Conservation (phyloP, 2,113 vertebrate genomes). For the Passer montanus region DNA sequence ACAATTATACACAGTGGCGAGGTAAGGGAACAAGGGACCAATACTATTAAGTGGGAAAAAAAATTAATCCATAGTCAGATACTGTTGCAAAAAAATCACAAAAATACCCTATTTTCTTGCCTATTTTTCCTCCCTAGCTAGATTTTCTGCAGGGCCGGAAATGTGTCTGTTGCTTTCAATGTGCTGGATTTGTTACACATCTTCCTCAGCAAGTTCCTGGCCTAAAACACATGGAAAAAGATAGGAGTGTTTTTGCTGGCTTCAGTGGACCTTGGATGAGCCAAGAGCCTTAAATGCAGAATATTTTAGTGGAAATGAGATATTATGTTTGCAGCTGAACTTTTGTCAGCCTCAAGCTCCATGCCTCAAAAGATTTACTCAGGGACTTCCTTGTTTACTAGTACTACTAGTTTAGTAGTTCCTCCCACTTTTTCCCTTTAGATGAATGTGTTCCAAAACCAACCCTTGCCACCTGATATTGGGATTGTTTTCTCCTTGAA, state of each 20-base stretch:
- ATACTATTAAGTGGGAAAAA: neutral
- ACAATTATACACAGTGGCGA: neutral
- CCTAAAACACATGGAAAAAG: conserved; percentile 38
- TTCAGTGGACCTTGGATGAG: neutral
- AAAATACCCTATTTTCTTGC: neutral
- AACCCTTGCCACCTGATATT: neutral
- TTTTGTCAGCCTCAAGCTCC: neutral
- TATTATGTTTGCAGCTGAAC: conserved; percentile 10
- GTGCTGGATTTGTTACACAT: neutral
- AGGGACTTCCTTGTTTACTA: conserved; percentile 38
- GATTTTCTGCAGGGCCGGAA: neutral
- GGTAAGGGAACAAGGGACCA: neutral
- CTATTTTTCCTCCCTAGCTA: neutral
- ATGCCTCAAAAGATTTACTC: conserved; percentile 28
- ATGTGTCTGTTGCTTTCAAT: neutral
- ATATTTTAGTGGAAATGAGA: conserved; percentile 39
- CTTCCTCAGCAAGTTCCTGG: conserved; percentile 52
- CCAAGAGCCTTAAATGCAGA: conserved; percentile 31
- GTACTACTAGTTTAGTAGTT: neutral
- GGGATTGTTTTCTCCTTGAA: neutral
- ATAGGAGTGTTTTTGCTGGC: conserved; percentile 59
- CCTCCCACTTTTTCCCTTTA: neutral
- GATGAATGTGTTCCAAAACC: neutral
- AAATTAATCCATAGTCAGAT: neutral
- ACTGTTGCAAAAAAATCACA: neutral